These are phyloP conservation scores for Myanophis thanlyinensis DNA, from an alignment of 2,113 vertebrate genomes.

Conservation along the genomic window DNA sequence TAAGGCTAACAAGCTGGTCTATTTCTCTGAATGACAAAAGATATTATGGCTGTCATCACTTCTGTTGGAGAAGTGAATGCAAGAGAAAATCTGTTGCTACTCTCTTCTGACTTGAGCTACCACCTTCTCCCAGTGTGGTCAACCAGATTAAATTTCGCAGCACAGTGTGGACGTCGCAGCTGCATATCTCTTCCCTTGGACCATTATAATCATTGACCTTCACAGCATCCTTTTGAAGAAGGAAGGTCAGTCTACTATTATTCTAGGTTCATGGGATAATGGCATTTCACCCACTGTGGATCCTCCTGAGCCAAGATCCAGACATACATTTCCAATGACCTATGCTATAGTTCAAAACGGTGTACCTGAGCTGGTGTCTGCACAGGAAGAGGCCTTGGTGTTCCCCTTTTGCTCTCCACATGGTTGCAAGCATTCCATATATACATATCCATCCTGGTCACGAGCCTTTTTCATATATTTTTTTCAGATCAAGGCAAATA, in stretches of 20 bases:
- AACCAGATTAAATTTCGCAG: neutral
- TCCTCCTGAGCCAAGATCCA: neutral
- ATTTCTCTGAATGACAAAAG: neutral
- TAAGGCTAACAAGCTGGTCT: neutral
- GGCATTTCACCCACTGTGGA: neutral
- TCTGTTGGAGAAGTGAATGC: neutral
- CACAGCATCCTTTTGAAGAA: neutral
- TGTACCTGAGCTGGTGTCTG: neutral
- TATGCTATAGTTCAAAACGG: neutral
- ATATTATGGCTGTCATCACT: neutral
- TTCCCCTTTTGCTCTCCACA: neutral
- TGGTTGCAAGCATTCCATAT: neutral
- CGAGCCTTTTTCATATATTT: neutral
- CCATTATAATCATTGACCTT: neutral
- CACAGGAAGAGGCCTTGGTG: conserved; percentile 15
- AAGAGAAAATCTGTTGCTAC: neutral
- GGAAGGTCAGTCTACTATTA: neutral
- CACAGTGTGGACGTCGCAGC: neutral
- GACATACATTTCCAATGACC: neutral
- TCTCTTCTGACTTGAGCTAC: neutral
- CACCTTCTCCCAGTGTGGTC: neutral
- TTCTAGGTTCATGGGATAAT: neutral
- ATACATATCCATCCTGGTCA: neutral
- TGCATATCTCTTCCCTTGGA: neutral
- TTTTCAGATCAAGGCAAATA: conserved; percentile 12